A percentile compares a stretch with the other conserved stretches of the same genome.
Conservation (phyloP, 2,113 vertebrate species). For the Balaenoptera acutorostrata region DNA sequence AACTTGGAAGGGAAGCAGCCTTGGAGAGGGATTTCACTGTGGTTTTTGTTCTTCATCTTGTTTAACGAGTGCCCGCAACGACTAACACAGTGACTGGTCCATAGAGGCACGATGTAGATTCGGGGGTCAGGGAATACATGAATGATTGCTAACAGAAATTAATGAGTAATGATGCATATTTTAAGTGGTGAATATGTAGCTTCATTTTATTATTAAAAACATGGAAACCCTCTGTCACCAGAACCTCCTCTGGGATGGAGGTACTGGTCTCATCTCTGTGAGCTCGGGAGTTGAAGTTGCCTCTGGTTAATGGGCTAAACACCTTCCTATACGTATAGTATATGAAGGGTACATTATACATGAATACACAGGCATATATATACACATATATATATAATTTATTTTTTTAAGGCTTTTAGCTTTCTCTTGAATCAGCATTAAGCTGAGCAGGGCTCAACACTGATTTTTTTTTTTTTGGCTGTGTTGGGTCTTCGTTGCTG, state of each 20-base stretch:
- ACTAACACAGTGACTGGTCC: background rate
- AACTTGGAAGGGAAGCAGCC: background rate
- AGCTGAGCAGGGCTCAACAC: too few relatives aligned
- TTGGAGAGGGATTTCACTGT: background rate
- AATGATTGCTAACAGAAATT: background rate
- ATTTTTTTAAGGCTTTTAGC: too few relatives aligned
- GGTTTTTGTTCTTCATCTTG: background rate
- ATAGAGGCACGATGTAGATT: rapidly evolving
- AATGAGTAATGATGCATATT: background rate
- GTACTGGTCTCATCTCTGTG: background rate
- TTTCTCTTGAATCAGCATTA: too few relatives aligned
- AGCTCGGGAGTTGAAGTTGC: background rate
- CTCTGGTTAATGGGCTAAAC: background rate
- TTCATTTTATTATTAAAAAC: background rate
- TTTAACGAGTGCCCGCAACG: rapidly evolving
- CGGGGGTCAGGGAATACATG: background rate
- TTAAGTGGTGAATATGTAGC: background rate
- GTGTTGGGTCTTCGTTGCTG: too few relatives aligned
- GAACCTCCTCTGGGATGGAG: background rate
- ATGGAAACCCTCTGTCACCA: background rate
- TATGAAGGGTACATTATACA: background rate
- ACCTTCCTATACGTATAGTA: background rate
- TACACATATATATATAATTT: too few relatives aligned
- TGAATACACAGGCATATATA: background rate
- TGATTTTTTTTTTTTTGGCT: too few relatives aligned